Percentiles rank a stretch among this genome's conserved stretches.
Conservation (phyloP, 1,140 invertebrate species). For the Caenorhabditis briggsae region DNA sequence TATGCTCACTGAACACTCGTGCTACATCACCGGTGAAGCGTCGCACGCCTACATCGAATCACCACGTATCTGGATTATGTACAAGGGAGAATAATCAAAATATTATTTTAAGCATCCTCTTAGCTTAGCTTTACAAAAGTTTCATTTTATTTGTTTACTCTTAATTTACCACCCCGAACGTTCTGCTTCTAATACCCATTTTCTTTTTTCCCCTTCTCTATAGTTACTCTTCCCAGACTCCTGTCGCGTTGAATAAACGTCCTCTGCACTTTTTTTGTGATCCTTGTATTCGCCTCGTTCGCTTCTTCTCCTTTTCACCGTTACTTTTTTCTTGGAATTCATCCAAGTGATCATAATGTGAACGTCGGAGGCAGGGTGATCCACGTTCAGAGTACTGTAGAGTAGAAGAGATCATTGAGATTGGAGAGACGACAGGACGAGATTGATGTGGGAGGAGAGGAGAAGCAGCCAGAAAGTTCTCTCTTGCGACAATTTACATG, state of each 20-base stretch:
- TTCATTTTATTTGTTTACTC: background rate
- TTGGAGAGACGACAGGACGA: background rate
- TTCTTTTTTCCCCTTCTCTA: background rate
- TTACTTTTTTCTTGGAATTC: constrained; percentile 53
- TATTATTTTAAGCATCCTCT: no score
- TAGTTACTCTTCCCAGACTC: constrained; percentile 13
- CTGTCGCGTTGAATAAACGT: constrained; percentile 48
- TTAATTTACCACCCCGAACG: background rate
- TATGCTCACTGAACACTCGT: constrained; percentile 75
- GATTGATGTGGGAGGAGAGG: constrained; percentile 36
- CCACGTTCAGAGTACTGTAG: constrained; percentile 30
- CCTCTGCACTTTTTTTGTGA: background rate
- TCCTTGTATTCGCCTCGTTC: constrained; percentile 21
- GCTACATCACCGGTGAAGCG: constrained; percentile 74
- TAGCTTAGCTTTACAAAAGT: background rate
- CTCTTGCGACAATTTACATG: constrained; percentile 48
- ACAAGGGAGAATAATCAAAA: constrained; percentile 74
- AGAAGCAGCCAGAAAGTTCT: constrained; percentile 51
- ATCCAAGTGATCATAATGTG: constrained; percentile 49
- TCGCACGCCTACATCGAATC: constrained; percentile 73
- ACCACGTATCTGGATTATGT: constrained; percentile 77
- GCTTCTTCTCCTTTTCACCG: constrained; percentile 52
- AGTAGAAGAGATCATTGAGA: constrained; percentile 26
- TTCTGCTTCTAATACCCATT: background rate
- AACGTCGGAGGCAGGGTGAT: background rate